phyloP scores from a whole-genome alignment of 2,888 invertebrate genomes.

The Meloe dianella region DNA sequence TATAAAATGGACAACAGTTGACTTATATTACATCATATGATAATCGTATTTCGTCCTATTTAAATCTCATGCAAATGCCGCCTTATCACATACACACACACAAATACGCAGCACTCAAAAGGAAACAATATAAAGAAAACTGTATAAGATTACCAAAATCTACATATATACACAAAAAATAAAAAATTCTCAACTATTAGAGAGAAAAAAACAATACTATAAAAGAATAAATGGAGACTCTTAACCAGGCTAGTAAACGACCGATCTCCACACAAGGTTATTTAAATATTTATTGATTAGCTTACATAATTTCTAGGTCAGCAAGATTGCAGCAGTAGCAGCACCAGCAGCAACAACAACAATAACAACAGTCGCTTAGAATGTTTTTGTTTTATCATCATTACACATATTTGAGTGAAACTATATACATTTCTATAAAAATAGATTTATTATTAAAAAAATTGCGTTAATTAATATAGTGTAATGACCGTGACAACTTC shows the following conservation, averaged over 20 bases:
- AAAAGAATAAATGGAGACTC: background rate
- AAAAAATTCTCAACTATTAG: background rate
- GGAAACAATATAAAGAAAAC: background rate
- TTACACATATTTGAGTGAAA: constrained; percentile 27
- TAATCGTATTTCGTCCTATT: constrained; percentile 15
- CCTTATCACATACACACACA: constrained; percentile 1
- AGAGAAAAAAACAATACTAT: constrained; percentile 6
- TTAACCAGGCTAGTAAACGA: constrained; percentile 5
- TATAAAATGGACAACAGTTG: constrained; percentile 12
- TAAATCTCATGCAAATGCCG: constrained; percentile 27
- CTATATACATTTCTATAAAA: constrained; percentile 13
- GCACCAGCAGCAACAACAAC: background rate
- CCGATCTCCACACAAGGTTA: constrained; percentile 36
- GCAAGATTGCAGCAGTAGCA: constrained; percentile 36
- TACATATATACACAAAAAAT: background rate
- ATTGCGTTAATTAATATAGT: constrained; percentile 25
- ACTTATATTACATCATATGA: constrained; percentile 17
- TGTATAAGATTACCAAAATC: background rate
- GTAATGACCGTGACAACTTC: constrained; percentile 25
- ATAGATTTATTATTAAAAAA: constrained; percentile 9
- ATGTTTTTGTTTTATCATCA: constrained; percentile 35
- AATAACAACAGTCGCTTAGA: constrained; percentile 24
- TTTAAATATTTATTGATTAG: constrained; percentile 44
- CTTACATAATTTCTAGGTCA: constrained; percentile 48
- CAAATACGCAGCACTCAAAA: background rate